A percentile compares a stretch with the other conserved stretches of the same genome.
phyloP scores from a whole-genome alignment of 1,140 invertebrate genomes.

The Dendroctonus valens region DNA sequence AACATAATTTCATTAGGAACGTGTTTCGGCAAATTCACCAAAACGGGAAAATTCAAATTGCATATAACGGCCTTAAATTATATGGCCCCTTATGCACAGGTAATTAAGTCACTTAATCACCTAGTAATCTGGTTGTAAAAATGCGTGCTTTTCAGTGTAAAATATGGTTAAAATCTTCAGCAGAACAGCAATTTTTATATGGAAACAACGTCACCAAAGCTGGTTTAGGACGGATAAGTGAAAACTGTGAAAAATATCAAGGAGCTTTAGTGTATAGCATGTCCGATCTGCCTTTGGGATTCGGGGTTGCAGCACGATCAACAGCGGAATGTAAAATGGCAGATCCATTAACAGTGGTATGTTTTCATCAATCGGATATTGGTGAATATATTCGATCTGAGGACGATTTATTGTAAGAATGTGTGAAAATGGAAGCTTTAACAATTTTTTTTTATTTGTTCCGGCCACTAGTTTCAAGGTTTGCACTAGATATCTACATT shows the following conservation, averaged over 20 bases:
- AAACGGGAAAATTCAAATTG: conserved; percentile 89
- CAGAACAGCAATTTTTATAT: conserved; percentile 98
- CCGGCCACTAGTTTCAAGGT: too few relatives aligned
- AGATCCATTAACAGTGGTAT: conserved; percentile 88
- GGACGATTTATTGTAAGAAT: conserved; percentile 56
- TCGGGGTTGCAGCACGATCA: conserved; percentile 90
- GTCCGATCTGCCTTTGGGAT: conserved; percentile 93
- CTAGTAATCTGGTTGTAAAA: not conserved
- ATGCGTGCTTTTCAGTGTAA: conserved; percentile 67
- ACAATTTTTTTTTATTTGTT: not conserved
- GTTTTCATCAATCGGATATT: conserved; percentile 96
- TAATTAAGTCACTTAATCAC: conserved; percentile 46
- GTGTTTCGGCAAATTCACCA: conserved; percentile 99
- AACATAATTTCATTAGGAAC: conserved; percentile 88
- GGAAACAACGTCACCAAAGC: conserved; percentile 94
- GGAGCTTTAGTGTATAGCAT: conserved; percentile 94
- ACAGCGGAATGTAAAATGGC: conserved; percentile 89
- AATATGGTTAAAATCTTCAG: conserved; percentile 94
- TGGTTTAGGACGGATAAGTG: conserved; percentile 93
- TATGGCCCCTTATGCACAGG: conserved; percentile 96
- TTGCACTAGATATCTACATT: too few relatives aligned
- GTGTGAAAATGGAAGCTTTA: not conserved
- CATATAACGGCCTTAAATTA: conserved; percentile 97
- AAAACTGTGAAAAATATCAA: conserved; percentile 90
- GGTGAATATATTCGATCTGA: conserved; percentile 97